Conservation (phyloP, 2,888 invertebrate species). For the Cerastis leucographa region DNA sequence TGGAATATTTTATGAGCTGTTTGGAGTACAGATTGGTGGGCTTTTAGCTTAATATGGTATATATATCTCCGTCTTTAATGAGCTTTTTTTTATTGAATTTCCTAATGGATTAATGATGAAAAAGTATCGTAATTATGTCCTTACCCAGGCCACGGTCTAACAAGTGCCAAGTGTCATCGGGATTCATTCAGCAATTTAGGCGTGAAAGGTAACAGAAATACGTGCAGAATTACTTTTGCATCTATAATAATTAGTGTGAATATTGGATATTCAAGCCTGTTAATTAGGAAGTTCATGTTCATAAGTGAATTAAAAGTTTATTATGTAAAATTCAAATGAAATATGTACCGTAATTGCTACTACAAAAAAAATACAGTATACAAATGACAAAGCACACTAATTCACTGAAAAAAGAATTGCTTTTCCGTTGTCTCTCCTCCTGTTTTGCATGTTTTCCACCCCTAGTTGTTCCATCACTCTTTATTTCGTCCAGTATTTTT, state of each 20-base stretch:
- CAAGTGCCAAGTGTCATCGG: neutral
- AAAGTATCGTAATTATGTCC: neutral
- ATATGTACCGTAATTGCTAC: neutral
- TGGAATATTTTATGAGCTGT: conserved; percentile 27
- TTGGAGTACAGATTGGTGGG: neutral
- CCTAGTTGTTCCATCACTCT: conserved; percentile 43
- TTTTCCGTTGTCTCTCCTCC: conserved; percentile 3
- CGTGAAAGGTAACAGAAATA: neutral
- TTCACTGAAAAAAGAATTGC: neutral
- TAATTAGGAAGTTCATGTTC: neutral
- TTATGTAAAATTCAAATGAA: neutral
- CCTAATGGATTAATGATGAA: too few relatives aligned
- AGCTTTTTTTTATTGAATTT: neutral
- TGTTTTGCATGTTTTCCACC: conserved; percentile 18
- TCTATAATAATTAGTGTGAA: neutral
- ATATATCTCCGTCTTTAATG: neutral
- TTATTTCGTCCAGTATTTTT: conserved; percentile 54
- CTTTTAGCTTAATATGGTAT: neutral
- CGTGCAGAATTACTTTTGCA: neutral
- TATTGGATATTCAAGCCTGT: neutral
- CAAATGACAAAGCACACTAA: neutral
- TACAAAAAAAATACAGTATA: neutral
- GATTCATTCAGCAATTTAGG: neutral
- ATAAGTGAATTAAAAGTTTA: neutral
- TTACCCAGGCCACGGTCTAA: neutral